These are phyloP conservation scores for Nesidiocoris tenuis DNA, from an alignment of 2,888 invertebrate species.

Conservation along the genomic window DNA sequence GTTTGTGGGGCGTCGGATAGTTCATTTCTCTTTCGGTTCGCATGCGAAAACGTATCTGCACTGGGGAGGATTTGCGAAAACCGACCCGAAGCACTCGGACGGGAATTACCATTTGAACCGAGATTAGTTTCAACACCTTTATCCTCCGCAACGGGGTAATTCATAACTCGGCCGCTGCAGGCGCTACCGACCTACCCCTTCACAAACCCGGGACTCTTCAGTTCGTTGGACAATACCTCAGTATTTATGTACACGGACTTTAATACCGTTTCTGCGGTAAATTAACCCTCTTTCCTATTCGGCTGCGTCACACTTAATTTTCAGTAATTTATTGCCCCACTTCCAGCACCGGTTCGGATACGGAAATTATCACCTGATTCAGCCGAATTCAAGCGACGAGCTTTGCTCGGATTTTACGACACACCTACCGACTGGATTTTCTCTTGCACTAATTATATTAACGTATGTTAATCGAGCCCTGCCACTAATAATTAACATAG, in stretches of 20 bases:
- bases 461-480: not conserved
- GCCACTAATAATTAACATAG: not conserved
- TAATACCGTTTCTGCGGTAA: slow-evolving; percentile 33
- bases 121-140: slow-evolving; percentile 43
- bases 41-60: not conserved
- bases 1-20: not conserved
- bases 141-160: slow-evolving; percentile 28
- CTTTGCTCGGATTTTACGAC: not conserved
- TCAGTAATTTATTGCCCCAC: slow-evolving; percentile 32
- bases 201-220: not conserved
- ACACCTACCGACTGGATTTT: no score
- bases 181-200: not conserved
- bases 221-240: not conserved
- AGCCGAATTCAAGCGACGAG: not conserved
- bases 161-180: slow-evolving; percentile 25
- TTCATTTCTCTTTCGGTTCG: not conserved
- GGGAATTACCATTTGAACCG: slow-evolving; percentile 32
- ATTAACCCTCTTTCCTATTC: slow-evolving; percentile 2
- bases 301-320: slow-evolving; percentile 14
- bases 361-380: slow-evolving; percentile 30
- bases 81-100: not conserved
- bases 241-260: slow-evolving; percentile 39
- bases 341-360: not conserved
- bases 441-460: not conserved
- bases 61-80: not conserved